phyloP scores from a whole-genome alignment of 2,797 vertebrate genomes.

The Heteromormyrus szaboi region DNA sequence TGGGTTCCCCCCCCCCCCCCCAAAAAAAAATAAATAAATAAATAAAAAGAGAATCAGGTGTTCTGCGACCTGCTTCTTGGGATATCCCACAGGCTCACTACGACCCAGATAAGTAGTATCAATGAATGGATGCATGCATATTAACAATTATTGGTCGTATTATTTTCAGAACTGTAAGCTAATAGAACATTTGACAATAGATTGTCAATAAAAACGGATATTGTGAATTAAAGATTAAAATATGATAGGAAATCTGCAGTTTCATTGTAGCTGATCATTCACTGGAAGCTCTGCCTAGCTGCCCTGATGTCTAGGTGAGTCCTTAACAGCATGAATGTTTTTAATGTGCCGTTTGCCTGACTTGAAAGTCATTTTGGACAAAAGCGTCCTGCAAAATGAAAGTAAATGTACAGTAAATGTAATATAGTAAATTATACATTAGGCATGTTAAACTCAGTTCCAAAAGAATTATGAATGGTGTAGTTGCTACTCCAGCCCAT shows the following conservation, averaged over 20 bases:
- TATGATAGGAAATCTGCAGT: neutral
- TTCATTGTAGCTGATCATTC: neutral
- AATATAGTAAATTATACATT: neutral
- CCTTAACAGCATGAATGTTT: neutral
- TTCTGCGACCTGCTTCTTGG: neutral
- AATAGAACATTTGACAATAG: neutral
- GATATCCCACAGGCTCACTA: neutral
- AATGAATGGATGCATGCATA: neutral
- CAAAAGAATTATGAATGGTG: neutral
- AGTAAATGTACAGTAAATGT: neutral
- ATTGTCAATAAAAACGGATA: neutral
- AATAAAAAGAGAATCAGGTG: neutral
- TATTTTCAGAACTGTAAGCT: neutral
- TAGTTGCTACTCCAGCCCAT: neutral
- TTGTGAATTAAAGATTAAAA: neutral
- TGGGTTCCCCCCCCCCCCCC: neutral
- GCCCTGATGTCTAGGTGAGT: neutral
- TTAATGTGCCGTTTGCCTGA: neutral
- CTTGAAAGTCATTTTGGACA: neutral
- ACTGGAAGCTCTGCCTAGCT: neutral
- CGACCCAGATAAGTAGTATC: neutral
- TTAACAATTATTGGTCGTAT: neutral
- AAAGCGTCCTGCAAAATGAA: neutral
- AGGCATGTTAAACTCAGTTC: neutral
- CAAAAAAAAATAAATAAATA: neutral